Evolutionary conservation across 64 coral and sea anemone genomes (phyloP), one percentile per base, ranked within the genome.

Genomic region (Pachyseris speciosa): DNA sequence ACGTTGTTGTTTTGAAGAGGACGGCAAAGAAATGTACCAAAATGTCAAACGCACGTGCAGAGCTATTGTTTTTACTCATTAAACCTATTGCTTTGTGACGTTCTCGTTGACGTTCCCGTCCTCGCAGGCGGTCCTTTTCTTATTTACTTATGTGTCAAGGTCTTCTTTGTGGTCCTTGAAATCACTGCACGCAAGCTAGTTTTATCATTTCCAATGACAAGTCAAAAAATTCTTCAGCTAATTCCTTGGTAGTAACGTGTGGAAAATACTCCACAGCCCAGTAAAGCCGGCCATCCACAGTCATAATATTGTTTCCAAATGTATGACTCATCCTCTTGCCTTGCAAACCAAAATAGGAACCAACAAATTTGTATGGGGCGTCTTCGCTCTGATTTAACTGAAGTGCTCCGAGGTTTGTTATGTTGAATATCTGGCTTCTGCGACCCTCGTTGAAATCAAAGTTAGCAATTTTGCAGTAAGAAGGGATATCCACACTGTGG

Each of bases 251-350:
- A 26, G 75, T 84, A 22, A 89, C 69, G 30, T 88, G 70, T 37
- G 80, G 80, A 57, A 87, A 96, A 64, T 96, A 96, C 42, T 88
- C 48, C 26, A 96, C 45, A 16, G 37, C 45, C 94, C 90, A 96
- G 80, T 86, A 96, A 22, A 96, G 24, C 37, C 75, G 51, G 8
- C 80, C 91, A 73, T 96, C 92, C 17, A 96, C 91, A 51, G 90
- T 93, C 17, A 93, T 80, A 69, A 96, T 38, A 86, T 84, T 93
- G 72, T 86, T 89, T 2, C 68, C 44, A 30, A 96, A 96, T 36
- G 75, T 76, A 49, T 78, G 94, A 3, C 94, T 86, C 38, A 6
- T 67, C 26, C 44, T 65, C 26, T 67, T 34, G 25, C 58, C 78
- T 57, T 80, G 86, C 19, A 92, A 75, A 36, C 91, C 94, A 72